Conservation (phyloP, 2,888 invertebrate genomes). For the Apotomis capreana region DNA sequence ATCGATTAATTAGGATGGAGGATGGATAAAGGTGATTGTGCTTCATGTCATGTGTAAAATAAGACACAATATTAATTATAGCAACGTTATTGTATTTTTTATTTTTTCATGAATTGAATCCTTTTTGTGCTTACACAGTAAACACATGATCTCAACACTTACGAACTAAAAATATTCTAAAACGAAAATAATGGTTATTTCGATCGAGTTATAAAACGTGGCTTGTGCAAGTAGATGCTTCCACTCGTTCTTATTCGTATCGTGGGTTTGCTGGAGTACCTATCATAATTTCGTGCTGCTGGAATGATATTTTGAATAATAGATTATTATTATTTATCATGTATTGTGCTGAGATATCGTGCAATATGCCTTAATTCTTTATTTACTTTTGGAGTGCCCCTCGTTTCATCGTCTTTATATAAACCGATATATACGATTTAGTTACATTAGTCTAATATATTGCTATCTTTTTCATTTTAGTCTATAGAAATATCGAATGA, state of each 20-base stretch:
- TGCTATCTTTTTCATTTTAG: constrained; percentile 83
- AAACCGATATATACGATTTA: constrained; percentile 81
- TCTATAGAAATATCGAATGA: constrained; percentile 79
- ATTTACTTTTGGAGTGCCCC: constrained; percentile 69
- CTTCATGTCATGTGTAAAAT: constrained; percentile 51
- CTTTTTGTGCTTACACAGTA: constrained; percentile 88
- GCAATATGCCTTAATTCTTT: constrained; percentile 72
- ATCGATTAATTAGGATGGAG: no score
- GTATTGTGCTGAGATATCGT: constrained; percentile 80
- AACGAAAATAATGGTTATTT: constrained; percentile 76
- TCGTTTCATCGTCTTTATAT: constrained; percentile 76
- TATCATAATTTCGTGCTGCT: constrained; percentile 55
- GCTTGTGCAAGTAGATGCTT: constrained; percentile 77
- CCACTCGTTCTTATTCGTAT: constrained; percentile 62
- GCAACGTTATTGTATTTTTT: constrained; percentile 88
- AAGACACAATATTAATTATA: constrained; percentile 80
- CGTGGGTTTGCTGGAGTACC: constrained; percentile 69
- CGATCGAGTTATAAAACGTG: constrained; percentile 70
- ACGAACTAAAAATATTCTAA: constrained; percentile 86
- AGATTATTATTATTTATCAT: constrained; percentile 66
- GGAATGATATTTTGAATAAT: constrained; percentile 66
- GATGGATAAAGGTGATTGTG: no score
- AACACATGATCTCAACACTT: constrained; percentile 88
- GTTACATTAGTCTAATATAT: constrained; percentile 82
- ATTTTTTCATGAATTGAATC: constrained; percentile 86